Percentiles rank a stretch among this genome's conserved stretches.
Conservation (phyloP, 2,888 invertebrate species). For the Erynnis tages region DNA sequence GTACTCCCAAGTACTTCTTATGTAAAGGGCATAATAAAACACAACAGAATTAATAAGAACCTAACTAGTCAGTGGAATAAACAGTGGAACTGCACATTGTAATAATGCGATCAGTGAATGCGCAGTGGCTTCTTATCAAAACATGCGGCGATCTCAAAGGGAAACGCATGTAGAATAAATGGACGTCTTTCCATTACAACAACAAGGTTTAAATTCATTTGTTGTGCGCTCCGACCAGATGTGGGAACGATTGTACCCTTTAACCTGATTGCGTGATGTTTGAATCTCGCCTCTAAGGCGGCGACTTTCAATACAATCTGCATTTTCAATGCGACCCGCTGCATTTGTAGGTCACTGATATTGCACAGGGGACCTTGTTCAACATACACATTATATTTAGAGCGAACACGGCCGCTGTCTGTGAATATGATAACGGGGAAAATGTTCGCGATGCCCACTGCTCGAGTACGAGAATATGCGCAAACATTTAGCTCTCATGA, state of each 20-base stretch:
- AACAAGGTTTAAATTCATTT: slow-evolving; percentile 57
- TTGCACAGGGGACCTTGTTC: slow-evolving; percentile 66
- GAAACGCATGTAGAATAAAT: slow-evolving; percentile 46
- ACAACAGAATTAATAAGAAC: slow-evolving; percentile 43
- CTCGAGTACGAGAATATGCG: no score
- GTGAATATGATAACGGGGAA: slow-evolving; percentile 35
- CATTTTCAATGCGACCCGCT: slow-evolving; percentile 33
- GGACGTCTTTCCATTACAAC: slow-evolving; percentile 46
- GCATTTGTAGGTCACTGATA: slow-evolving; percentile 67
- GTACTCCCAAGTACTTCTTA: slow-evolving; percentile 42
- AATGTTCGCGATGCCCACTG: slow-evolving; percentile 17
- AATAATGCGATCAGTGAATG: slow-evolving; percentile 47
- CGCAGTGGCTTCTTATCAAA: slow-evolving; percentile 58
- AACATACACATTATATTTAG: slow-evolving; percentile 41
- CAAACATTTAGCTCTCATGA: no score
- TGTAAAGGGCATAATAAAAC: slow-evolving; percentile 48
- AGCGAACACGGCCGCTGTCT: slow-evolving; percentile 49
- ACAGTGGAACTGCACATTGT: slow-evolving; percentile 55
- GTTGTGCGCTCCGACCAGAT: slow-evolving; percentile 46
- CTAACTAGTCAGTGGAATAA: slow-evolving; percentile 56
- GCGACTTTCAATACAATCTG: slow-evolving; percentile 51
- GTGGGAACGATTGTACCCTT: slow-evolving; percentile 60
- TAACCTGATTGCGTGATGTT: slow-evolving; percentile 52
- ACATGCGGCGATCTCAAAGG: slow-evolving; percentile 65
- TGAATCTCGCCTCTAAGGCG: slow-evolving; percentile 55